Evolutionary conservation across 2,113 vertebrate genomes (phyloP).

Genomic region (human (Homo sapiens)): GRCh38 chr7:74240501-74241000

Average conservation of each 20-base stretch:
- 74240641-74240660: background rate
- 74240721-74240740: accelerated
- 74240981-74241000: no score
- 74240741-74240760: background rate
- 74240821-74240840: background rate
- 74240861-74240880: background rate
- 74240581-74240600: background rate
- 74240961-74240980: background rate
- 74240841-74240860: background rate
- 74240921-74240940: background rate
- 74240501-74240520: no score
- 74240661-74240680: accelerated
- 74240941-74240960: background rate
- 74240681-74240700: background rate
- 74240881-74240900: background rate
- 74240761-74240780: background rate
- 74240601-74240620: background rate
- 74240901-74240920: background rate
- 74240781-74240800: background rate
- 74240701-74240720: accelerated
- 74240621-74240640: background rate
- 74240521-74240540: no score
- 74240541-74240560: background rate
- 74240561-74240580: background rate
- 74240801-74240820: background rate